Percentiles rank a stretch among this genome's conserved stretches.
These are phyloP conservation scores for Stegodyphus dumicola DNA, from an alignment of 1,140 invertebrate species.

Conservation along the genomic window DNA sequence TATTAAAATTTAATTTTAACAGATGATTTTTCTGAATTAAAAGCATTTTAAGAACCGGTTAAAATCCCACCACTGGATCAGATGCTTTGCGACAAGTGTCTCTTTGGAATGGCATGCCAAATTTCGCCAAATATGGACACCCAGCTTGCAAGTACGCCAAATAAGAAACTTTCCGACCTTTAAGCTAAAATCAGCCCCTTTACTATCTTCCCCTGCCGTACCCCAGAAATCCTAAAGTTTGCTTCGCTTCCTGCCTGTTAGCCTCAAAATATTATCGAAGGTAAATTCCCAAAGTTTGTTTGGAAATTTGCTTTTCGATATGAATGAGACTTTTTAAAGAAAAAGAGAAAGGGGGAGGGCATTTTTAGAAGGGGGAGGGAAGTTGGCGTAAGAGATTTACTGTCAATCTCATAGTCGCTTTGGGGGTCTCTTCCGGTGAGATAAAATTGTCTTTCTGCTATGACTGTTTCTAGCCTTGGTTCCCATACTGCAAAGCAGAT, in stretches of 20 bases:
- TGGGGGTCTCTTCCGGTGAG: constrained; percentile 40
- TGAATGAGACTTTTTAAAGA: constrained; percentile 55
- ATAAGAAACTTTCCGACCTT: constrained; percentile 10
- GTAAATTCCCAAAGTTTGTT: constrained; percentile 56
- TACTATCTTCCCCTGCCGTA: background rate
- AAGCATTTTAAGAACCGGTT: no score
- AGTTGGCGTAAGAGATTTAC: constrained; percentile 53
- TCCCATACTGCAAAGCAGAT: background rate
- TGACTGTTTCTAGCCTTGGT: background rate
- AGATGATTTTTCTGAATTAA: no score
- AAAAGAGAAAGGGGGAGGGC: constrained; percentile 9
- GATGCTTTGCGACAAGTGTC: background rate
- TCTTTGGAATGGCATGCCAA: constrained; percentile 1
- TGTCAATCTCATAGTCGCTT: constrained; percentile 35
- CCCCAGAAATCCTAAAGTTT: constrained; percentile 47
- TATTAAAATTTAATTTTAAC: no score
- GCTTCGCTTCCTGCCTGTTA: constrained; percentile 38
- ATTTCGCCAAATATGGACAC: constrained; percentile 29
- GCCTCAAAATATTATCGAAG: constrained; percentile 51
- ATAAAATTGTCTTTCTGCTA: constrained; percentile 16
- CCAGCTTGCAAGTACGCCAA: background rate
- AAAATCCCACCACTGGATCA: background rate
- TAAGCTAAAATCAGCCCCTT: constrained; percentile 11
- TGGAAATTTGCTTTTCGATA: constrained; percentile 50
- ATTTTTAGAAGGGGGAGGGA: constrained; percentile 6